Evolutionary conservation across 2,888 invertebrate species (phyloP).

Genomic region (Calephelis perditalis): DNA sequence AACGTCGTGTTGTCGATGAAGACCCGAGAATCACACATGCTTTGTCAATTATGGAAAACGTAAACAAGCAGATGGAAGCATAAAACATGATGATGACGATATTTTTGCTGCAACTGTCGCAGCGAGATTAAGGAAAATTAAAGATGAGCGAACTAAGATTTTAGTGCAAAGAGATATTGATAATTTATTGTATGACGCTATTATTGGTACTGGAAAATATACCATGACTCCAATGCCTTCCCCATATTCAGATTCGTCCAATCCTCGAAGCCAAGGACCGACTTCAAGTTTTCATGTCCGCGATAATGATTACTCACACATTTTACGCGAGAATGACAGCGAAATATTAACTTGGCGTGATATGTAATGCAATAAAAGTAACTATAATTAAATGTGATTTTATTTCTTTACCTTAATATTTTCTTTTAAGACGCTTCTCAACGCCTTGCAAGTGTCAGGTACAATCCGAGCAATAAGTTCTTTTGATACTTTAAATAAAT

Average conservation of each 20-base stretch:
- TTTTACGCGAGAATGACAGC: too few relatives aligned
- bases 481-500: too few relatives aligned
- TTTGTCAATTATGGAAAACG: constrained; percentile 31
- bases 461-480: too few relatives aligned
- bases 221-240: constrained; percentile 20
- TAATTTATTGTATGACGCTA: constrained; percentile 25
- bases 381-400: too few relatives aligned
- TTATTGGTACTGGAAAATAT: constrained; percentile 29
- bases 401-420: too few relatives aligned
- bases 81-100: constrained; percentile 29
- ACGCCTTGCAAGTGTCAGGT: too few relatives aligned
- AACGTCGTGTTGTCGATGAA: constrained; percentile 26
- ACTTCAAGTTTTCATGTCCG: constrained; percentile 9
- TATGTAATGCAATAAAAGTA: too few relatives aligned
- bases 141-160: constrained; percentile 29
- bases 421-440: too few relatives aligned
- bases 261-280: constrained; percentile 23
- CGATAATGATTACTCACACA: too few relatives aligned
- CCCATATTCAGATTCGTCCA: constrained; percentile 27
- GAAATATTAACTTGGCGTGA: too few relatives aligned
- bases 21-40: constrained; percentile 28
- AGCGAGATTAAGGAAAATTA: constrained; percentile 32
- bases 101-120: constrained; percentile 1
- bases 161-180: constrained; percentile 30
- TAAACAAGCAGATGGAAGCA: constrained; percentile 30